Evolutionary conservation across 2,888 invertebrate genomes (phyloP), one percentile per base, ranked within the genome.

Genomic region (Epinotia brunnichana): DNA sequence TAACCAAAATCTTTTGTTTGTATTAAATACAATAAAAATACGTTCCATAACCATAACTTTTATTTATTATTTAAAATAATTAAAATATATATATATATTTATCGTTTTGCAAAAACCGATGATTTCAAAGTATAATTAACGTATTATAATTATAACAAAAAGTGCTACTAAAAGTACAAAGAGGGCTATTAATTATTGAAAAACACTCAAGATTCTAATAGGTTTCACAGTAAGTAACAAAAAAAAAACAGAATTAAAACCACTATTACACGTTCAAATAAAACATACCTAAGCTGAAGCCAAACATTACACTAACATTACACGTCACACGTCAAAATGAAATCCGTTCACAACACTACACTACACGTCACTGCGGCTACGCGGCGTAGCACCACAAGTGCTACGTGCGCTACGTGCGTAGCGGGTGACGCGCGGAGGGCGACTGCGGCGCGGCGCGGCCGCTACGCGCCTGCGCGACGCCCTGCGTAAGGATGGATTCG

Each of bases 371-470:
- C 71, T 66, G 66, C 64, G 19, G 62, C 69, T 63, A 70, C 71
- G 72, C 21, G 59, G 51, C 60, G 62, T 69, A 70, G 44, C 35
- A 44, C 61, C n/a, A 24, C 48, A 35, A 11, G 63, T 44, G 66
- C 54, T 64, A 53, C 64, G 70, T 29, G 19, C 17, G 61, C 67
- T 67, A 72, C 72, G 72, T 68, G 61, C 67, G 54, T 41, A 53
- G 48, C 44, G 67, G 44, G 11, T 35, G 67, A 39, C 67, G 67
- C 67, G 72, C 48, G 56, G 48, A 39, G 48, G 48, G 9, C 44
- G 61, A 72, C 72, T 72, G 72, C 72, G 72, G 72, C 71, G 71
- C 61, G 54, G 63, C 57, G 72, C 61, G 70, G 59, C 39, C 17
- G 29, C 54, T 19, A 41, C 72, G 67, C 72, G 72, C 72, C 39